Conservation (phyloP, 1,140 invertebrate species). For the Caenorhabditis inopinata region DNA sequence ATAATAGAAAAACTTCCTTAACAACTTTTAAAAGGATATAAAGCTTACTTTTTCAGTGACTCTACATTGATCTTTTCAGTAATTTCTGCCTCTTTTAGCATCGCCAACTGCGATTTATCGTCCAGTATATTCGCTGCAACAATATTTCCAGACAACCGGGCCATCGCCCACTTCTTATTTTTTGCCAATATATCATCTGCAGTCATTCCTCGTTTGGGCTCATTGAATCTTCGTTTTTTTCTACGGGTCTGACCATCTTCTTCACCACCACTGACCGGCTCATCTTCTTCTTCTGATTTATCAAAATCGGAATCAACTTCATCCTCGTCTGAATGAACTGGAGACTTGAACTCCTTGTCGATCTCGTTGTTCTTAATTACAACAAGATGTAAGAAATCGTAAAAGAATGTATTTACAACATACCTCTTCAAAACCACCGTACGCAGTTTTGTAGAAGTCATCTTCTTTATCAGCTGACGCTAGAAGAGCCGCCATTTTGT, state of each 20-base stretch:
- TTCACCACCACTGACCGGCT: constrained; percentile 38
- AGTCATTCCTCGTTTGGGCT: constrained; percentile 25
- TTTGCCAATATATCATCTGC: constrained; percentile 43
- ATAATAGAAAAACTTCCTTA: no score
- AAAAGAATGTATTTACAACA: no score
- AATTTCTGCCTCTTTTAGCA: constrained; percentile 50
- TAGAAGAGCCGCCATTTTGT: constrained; percentile 53
- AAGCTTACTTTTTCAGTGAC: constrained; percentile 51
- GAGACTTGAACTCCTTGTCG: constrained; percentile 53
- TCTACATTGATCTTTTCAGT: constrained; percentile 49
- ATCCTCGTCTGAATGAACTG: constrained; percentile 50
- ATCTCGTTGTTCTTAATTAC: constrained; percentile 48
- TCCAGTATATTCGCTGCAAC: constrained; percentile 53
- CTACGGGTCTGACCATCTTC: constrained; percentile 36
- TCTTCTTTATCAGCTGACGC: constrained; percentile 45
- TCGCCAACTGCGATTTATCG: constrained; percentile 49
- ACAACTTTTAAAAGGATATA: background rate
- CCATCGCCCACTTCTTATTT: constrained; percentile 56
- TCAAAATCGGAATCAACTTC: constrained; percentile 56
- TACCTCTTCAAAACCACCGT: constrained; percentile 58
- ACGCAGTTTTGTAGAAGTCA: constrained; percentile 56
- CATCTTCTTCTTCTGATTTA: constrained; percentile 53
- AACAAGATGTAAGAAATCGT: no score
- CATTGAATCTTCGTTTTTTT: constrained; percentile 39
- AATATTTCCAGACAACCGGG: constrained; percentile 44